Evolutionary conservation across 2,888 invertebrate species (phyloP).

Genomic region (Watsonalla cultraria): DNA sequence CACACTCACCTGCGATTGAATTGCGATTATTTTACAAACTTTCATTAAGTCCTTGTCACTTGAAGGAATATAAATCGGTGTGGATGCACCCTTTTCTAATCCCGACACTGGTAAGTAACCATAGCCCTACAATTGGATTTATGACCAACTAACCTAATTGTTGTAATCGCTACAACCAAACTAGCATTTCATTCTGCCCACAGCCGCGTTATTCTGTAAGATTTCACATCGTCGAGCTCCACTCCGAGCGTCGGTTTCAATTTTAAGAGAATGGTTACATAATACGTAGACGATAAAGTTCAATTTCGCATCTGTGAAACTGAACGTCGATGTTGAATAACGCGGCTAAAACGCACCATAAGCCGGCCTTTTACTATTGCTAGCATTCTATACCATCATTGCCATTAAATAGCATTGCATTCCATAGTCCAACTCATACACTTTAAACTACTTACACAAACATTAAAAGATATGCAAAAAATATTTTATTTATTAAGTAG

Average conservation of each 20-base stretch:
- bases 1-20: too few species aligned
- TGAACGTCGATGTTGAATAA: too few species aligned
- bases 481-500: background rate
- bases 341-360: too few species aligned
- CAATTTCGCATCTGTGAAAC: too few species aligned
- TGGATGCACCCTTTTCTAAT: background rate
- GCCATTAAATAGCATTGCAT: background rate
- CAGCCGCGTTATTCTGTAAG: background rate
- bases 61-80: background rate
- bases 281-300: too few species aligned
- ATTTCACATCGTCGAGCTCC: too few species aligned
- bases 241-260: too few species aligned
- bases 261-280: too few species aligned
- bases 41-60: too few species aligned
- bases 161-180: background rate
- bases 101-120: background rate
- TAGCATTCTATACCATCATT: background rate
- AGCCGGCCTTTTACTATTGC: background rate
- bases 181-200: background rate
- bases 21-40: too few species aligned
- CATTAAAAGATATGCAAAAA: slow-evolving; percentile 1
- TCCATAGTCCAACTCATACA: background rate
- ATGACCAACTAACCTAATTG: background rate
- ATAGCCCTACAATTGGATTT: background rate
- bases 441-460: background rate